A percentile compares a stretch with the other conserved stretches of the same genome.
These are phyloP conservation scores for Microcebus murinus DNA, from an alignment of 2,113 vertebrate genomes.

Conservation along the genomic window DNA sequence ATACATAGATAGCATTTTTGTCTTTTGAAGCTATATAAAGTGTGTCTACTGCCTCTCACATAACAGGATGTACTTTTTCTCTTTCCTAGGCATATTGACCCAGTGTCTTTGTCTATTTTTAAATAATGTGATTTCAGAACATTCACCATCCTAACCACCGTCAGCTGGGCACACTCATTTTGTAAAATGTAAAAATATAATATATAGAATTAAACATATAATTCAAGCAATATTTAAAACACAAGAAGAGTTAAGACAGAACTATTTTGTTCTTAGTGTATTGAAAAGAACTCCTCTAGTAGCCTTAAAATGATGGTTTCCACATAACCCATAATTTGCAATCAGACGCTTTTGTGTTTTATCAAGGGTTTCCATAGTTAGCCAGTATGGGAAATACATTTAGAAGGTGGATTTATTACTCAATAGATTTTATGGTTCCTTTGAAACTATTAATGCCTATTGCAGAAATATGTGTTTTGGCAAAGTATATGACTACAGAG, in stretches of 20 bases:
- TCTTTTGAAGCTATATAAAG: background rate
- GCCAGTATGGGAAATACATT: background rate
- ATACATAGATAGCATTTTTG: background rate
- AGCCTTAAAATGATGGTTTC: background rate
- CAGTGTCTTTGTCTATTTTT: background rate
- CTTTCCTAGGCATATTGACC: background rate
- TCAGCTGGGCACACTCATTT: background rate
- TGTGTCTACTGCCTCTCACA: background rate
- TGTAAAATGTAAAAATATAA: background rate
- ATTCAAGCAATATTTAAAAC: background rate
- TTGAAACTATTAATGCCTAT: slow-evolving; percentile 26
- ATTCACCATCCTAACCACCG: background rate
- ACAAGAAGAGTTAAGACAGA: background rate
- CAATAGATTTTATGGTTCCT: slow-evolving; percentile 26
- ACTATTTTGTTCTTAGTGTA: background rate
- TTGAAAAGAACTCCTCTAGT: background rate
- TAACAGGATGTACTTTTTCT: background rate
- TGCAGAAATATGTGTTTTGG: slow-evolving; percentile 15
- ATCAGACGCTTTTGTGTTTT: slow-evolving; percentile 11
- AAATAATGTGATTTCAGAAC: background rate
- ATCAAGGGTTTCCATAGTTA: background rate
- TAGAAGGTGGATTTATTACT: slow-evolving; percentile 31
- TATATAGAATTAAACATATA: background rate
- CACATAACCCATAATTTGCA: slow-evolving; percentile 16
- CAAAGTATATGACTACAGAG: background rate